These are phyloP conservation scores for Cyclophora albipunctata DNA, from an alignment of 2,888 invertebrate genomes.

Conservation along the genomic window DNA sequence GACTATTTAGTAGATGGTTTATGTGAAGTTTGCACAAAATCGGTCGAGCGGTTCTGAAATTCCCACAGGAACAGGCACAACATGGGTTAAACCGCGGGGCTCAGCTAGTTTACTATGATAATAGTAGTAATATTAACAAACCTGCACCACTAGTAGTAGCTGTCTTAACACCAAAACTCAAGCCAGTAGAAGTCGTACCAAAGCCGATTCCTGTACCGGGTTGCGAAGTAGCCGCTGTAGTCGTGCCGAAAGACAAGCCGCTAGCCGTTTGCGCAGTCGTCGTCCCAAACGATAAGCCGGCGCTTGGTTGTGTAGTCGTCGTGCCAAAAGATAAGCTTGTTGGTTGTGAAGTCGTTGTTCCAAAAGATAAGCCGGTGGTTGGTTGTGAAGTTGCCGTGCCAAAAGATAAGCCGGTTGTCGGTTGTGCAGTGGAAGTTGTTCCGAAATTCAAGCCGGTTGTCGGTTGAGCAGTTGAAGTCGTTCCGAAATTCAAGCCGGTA, in stretches of 20 bases:
- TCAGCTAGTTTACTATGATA: no score
- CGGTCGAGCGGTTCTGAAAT: no score
- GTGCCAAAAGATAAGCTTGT: constrained; percentile 9
- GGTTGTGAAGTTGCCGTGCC: constrained; percentile 6
- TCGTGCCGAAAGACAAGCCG: not conserved
- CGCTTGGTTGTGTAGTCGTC: not conserved
- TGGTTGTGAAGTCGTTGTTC: not conserved
- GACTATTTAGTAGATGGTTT: no score
- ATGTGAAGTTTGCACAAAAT: no score
- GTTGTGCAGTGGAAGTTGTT: constrained; percentile 5
- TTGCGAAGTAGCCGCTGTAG: not conserved
- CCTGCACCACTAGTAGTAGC: constrained; percentile 17
- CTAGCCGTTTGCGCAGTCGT: constrained; percentile 1
- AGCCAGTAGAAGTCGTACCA: constrained; percentile 10
- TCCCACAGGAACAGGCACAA: no score
- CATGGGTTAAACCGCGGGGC: no score
- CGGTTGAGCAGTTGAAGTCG: constrained; percentile 12
- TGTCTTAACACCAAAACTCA: constrained; percentile 28
- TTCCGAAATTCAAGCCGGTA: constrained; percentile 23
- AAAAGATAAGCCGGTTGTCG: constrained; percentile 1
- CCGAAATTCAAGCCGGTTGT: constrained; percentile 13
- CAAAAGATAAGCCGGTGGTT: no score
- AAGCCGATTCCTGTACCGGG: constrained; percentile 5
- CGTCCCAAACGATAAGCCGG: no score
- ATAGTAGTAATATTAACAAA: no score